These are phyloP conservation scores for Dorcus parallelipipedus DNA, from an alignment of 2,888 invertebrate species.

Conservation along the genomic window DNA sequence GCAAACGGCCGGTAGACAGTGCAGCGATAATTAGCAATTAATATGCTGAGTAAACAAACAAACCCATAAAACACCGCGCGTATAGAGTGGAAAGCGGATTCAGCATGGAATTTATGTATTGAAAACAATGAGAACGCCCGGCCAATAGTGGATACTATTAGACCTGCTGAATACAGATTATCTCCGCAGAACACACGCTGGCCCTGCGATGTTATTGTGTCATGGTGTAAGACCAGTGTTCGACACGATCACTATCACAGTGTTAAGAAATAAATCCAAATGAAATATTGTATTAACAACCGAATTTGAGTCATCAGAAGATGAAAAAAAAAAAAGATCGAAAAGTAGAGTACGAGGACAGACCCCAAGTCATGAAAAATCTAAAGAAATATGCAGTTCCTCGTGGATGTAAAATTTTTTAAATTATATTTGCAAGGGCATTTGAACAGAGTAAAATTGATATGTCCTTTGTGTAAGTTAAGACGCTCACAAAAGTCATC, in stretches of 20 bases:
- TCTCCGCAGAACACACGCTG: conserved; percentile 15
- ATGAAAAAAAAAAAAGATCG: too few species aligned
- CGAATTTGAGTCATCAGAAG: too few species aligned
- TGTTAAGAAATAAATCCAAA: too few species aligned
- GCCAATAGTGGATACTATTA: conserved; percentile 31
- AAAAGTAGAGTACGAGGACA: too few species aligned
- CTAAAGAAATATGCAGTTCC: too few species aligned
- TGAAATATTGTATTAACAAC: too few species aligned
- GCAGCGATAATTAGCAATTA: conserved; percentile 28
- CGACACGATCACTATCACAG: not conserved
- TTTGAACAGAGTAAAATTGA: too few species aligned
- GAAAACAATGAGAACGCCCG: conserved; percentile 41
- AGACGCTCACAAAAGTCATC: too few species aligned
- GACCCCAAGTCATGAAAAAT: too few species aligned
- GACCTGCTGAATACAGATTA: conserved; percentile 26
- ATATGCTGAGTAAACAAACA: conserved; percentile 28
- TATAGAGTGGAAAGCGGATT: conserved; percentile 34
- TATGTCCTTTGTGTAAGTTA: too few species aligned
- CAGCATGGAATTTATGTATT: conserved; percentile 41
- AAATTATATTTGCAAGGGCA: too few species aligned
- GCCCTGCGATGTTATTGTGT: conserved; percentile 1
- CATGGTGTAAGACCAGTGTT: conserved; percentile 7
- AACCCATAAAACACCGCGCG: conserved; percentile 24
- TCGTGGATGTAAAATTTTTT: too few species aligned
- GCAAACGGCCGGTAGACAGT: conserved; percentile 19